Evolutionary conservation across 2,113 vertebrate genomes (phyloP).

Genomic region (Sebastes fasciatus): DNA sequence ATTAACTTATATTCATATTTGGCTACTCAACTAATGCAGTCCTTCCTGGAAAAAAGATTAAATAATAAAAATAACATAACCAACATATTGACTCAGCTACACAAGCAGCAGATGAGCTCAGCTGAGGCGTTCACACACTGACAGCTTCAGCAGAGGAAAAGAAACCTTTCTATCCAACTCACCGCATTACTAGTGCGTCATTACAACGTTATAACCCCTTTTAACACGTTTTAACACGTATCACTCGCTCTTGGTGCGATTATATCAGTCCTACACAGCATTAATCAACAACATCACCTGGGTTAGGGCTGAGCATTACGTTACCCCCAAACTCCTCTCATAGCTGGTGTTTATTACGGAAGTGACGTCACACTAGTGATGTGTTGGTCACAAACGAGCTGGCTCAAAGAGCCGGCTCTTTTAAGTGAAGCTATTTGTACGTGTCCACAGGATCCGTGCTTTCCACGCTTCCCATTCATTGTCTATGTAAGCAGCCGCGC

Average conservation of each 20-base stretch:
- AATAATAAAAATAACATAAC: too few species aligned
- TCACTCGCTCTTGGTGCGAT: background rate
- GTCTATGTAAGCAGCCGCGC: too few species aligned
- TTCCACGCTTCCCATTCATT: too few species aligned
- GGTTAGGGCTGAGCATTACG: background rate
- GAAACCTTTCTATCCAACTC: constrained; percentile 1
- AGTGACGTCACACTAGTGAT: constrained; percentile 48
- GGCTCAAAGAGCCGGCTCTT: too few species aligned
- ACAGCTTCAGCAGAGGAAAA: constrained; percentile 20
- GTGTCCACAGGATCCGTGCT: too few species aligned
- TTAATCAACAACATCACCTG: background rate
- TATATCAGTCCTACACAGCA: background rate
- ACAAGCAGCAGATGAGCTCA: constrained; percentile 39
- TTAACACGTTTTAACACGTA: background rate
- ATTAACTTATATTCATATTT: too few species aligned
- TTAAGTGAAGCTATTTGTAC: too few species aligned
- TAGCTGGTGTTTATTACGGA: constrained; percentile 73
- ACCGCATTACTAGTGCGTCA: constrained; percentile 18
- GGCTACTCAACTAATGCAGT: too few species aligned
- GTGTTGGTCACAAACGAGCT: too few species aligned
- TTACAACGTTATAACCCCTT: background rate
- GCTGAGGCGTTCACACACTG: constrained; percentile 35
- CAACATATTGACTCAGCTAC: too few species aligned
- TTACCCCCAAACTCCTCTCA: constrained; percentile 7
- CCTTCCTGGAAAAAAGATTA: too few species aligned